phyloP scores from a whole-genome alignment of 2,113 vertebrate genomes.

The Misgurnus mizolepis region DNA sequence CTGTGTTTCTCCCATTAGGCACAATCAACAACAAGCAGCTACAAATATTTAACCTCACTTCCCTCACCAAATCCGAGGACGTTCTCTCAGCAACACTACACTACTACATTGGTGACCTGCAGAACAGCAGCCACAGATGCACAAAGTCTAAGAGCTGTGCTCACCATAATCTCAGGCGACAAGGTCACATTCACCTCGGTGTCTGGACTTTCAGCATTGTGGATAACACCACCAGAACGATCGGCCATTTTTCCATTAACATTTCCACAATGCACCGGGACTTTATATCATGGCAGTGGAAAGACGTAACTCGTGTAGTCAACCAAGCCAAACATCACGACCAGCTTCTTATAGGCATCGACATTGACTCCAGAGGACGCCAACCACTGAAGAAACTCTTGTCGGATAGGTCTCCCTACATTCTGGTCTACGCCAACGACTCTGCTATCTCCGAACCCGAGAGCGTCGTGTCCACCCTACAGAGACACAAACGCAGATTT shows the following conservation, averaged over 20 bases:
- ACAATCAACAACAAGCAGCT: constrained; percentile 72
- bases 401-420: constrained; percentile 81
- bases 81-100: constrained; percentile 88
- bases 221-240: constrained; percentile 71
- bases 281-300: constrained; percentile 85
- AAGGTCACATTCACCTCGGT: constrained; percentile 77
- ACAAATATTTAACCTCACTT: constrained; percentile 91
- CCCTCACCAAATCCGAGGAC: constrained; percentile 89
- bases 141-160: constrained; percentile 61
- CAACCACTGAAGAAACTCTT: constrained; percentile 68
- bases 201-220: constrained; percentile 79
- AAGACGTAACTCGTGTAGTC: constrained; percentile 85
- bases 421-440: constrained; percentile 94
- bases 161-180: constrained; percentile 62
- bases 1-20: constrained; percentile 67
- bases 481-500: constrained; percentile 67
- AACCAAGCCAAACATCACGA: constrained; percentile 79
- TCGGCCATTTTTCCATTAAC: constrained; percentile 80
- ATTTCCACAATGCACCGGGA: constrained; percentile 71
- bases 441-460: constrained; percentile 90
- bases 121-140: constrained; percentile 68
- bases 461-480: constrained; percentile 83
- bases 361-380: constrained; percentile 69
- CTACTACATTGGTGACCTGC: constrained; percentile 82
- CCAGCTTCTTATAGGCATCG: constrained; percentile 82